Evolutionary conservation across 2,113 vertebrate genomes (phyloP).

Genomic region (Sciurus niger): DNA sequence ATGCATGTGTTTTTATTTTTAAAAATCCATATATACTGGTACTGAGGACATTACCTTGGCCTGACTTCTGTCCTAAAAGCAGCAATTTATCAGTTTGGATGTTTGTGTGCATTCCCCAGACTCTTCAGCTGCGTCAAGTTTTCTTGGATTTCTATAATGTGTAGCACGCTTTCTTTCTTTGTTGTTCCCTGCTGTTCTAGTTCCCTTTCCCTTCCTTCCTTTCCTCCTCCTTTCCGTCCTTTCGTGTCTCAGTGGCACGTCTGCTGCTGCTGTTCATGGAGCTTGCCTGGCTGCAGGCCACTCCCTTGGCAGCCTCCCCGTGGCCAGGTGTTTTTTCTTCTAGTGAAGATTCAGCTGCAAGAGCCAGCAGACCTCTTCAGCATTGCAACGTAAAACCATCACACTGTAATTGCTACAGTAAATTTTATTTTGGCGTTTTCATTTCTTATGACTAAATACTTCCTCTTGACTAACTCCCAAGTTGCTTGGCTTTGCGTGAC

Average conservation of each 20-base stretch:
- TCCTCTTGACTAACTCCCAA: slow-evolving; percentile 22
- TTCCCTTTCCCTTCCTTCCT: background rate
- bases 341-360: background rate
- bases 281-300: background rate
- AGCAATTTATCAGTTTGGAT: background rate
- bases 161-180: background rate
- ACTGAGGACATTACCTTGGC: background rate
- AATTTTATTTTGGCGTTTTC: background rate
- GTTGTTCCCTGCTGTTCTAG: background rate
- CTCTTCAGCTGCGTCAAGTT: background rate
- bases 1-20: background rate
- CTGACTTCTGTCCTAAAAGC: background rate
- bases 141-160: background rate
- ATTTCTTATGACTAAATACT: slow-evolving; percentile 19
- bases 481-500: background rate
- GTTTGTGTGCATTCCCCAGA: too few species aligned
- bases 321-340: background rate
- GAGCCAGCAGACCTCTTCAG: background rate
- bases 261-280: background rate
- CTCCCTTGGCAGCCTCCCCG: background rate
- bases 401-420: background rate
- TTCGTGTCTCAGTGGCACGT: background rate
- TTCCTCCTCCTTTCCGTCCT: background rate
- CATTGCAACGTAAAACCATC: background rate
- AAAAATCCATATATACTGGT: background rate